A percentile compares a stretch with the other conserved stretches of the same genome.
Evolutionary conservation across 1,140 invertebrate species (phyloP).

Genomic region (Drosophila nannoptera): DNA sequence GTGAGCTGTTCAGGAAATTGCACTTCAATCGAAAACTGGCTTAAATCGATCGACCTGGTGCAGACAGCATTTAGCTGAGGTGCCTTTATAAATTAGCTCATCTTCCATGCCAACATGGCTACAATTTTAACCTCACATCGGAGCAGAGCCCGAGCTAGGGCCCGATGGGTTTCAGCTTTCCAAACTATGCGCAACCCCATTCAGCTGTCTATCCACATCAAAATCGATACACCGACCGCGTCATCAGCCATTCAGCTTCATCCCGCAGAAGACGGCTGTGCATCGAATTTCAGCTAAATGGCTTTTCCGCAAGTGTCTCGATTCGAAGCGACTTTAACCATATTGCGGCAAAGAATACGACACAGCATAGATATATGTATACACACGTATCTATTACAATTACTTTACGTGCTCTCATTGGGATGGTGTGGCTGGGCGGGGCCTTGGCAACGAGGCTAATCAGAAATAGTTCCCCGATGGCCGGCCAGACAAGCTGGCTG

Average conservation of each 20-base stretch:
- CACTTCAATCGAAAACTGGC: neutral
- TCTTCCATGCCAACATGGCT: too few relatives aligned
- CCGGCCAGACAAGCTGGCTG: slow-evolving; percentile 10
- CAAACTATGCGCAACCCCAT: neutral
- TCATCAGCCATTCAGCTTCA: slow-evolving; percentile 11
- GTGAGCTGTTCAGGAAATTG: neutral
- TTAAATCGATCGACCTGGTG: neutral
- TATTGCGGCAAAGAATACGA: neutral
- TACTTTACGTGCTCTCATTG: slow-evolving; percentile 13
- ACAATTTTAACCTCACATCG: too few relatives aligned
- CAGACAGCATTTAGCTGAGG: neutral
- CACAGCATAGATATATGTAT: neutral
- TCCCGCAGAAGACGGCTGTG: slow-evolving; percentile 3
- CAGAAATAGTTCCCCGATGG: slow-evolving; percentile 52
- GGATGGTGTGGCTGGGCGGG: neutral
- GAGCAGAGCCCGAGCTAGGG: too few relatives aligned
- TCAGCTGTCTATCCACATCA: slow-evolving; percentile 6
- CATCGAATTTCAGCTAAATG: slow-evolving; percentile 26
- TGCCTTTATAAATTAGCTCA: too few relatives aligned
- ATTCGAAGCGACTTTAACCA: slow-evolving; percentile 3
- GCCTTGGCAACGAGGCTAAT: slow-evolving; percentile 45
- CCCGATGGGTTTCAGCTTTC: neutral
- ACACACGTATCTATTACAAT: slow-evolving; percentile 10
- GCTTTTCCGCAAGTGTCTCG: slow-evolving; percentile 5
- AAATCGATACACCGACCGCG: slow-evolving; percentile 10